Percentiles rank a stretch among this genome's conserved stretches.
Evolutionary conservation across 2,113 vertebrate species (phyloP).

Genomic region (Sula dactylatra): DNA sequence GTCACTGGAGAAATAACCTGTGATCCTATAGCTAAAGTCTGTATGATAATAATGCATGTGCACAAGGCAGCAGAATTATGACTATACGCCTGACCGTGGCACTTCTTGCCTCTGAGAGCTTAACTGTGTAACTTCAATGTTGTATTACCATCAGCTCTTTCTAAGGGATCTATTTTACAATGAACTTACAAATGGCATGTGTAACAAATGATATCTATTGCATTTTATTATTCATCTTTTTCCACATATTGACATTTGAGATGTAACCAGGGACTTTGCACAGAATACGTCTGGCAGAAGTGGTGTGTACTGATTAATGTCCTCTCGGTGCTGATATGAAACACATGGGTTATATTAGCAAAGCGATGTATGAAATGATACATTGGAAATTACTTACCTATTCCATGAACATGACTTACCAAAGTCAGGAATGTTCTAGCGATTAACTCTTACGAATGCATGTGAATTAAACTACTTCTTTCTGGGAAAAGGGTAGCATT

Average conservation of each 20-base stretch:
- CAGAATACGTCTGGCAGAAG: slow-evolving; percentile 45
- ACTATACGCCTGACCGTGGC: not conserved
- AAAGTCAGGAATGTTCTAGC: slow-evolving; percentile 66
- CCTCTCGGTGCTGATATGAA: slow-evolving; percentile 63
- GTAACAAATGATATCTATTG: slow-evolving; percentile 67
- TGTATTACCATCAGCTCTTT: not conserved
- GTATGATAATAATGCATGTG: not conserved
- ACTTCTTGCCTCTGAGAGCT: not conserved
- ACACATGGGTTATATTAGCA: slow-evolving; percentile 74
- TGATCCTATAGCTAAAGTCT: not conserved
- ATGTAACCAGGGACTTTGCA: slow-evolving; percentile 61
- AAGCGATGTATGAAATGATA: slow-evolving; percentile 70
- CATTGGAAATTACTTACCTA: slow-evolving; percentile 67
- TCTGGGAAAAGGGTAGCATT: not conserved
- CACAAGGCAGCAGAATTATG: not conserved
- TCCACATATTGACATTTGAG: slow-evolving; percentile 74
- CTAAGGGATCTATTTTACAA: slow-evolving; percentile 34
- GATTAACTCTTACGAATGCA: slow-evolving; percentile 59
- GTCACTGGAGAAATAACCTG: not conserved
- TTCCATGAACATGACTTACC: slow-evolving; percentile 67
- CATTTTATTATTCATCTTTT: slow-evolving; percentile 68
- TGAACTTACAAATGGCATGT: slow-evolving; percentile 45
- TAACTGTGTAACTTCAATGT: not conserved
- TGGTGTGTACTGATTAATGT: slow-evolving; percentile 71
- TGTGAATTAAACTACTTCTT: slow-evolving; percentile 9